phyloP scores from a whole-genome alignment of 2,797 vertebrate species.

The Mallotus villosus region DNA sequence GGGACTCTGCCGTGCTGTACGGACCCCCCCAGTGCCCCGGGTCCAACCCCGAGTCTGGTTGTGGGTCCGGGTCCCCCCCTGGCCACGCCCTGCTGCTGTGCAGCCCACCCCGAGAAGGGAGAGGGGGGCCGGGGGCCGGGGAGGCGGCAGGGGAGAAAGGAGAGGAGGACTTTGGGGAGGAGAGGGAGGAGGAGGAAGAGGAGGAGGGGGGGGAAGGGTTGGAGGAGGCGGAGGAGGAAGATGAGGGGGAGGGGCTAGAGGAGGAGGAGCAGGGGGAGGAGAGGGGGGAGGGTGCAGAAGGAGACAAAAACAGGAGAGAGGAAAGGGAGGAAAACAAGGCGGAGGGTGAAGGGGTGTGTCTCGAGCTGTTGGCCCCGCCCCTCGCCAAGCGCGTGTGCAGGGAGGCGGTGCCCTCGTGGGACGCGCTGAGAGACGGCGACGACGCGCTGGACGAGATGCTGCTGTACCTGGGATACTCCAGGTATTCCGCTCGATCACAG shows the following conservation, averaged over 20 bases:
- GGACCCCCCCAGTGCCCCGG: slow-evolving; percentile 81
- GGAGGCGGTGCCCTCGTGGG: slow-evolving; percentile 91
- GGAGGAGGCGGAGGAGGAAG: slow-evolving; percentile 55
- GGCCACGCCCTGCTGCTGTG: slow-evolving; percentile 47
- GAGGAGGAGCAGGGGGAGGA: slow-evolving; percentile 60
- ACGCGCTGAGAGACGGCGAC: slow-evolving; percentile 88
- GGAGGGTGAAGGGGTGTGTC: slow-evolving; percentile 64
- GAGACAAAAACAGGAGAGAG: slow-evolving; percentile 39
- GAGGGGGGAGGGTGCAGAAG: slow-evolving; percentile 37
- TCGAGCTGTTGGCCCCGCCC: slow-evolving; percentile 78
- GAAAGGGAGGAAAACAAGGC: slow-evolving; percentile 64
- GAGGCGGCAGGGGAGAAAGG: slow-evolving; percentile 61
- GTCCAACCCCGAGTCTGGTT: neutral
- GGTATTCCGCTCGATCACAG: neutral
- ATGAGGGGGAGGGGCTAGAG: slow-evolving; percentile 65
- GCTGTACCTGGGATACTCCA: slow-evolving; percentile 91
- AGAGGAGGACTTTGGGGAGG: slow-evolving; percentile 44
- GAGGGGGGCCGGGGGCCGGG: slow-evolving; percentile 54
- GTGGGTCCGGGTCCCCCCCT: neutral
- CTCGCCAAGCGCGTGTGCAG: slow-evolving; percentile 85
- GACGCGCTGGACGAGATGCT: slow-evolving; percentile 94
- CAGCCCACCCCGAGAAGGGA: slow-evolving; percentile 53
- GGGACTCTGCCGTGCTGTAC: slow-evolving; percentile 96
- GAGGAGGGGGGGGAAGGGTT: slow-evolving; percentile 62
- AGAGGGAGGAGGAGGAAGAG: slow-evolving; percentile 66